These are phyloP conservation scores for Trematocara zebra DNA, from an alignment of 2,113 vertebrate genomes.

Conservation along the genomic window DNA sequence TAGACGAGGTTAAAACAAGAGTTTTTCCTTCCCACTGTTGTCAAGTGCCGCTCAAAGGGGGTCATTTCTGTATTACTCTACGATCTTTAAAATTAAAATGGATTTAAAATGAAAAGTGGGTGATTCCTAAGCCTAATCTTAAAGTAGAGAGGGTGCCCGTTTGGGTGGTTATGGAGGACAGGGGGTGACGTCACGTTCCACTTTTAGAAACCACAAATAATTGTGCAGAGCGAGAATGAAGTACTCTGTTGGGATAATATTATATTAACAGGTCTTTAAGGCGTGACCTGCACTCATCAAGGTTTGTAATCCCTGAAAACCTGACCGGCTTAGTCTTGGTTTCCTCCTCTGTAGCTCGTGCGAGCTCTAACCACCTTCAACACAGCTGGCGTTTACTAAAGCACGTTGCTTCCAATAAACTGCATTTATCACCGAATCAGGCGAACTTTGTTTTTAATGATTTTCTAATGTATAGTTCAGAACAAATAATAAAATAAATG, in stretches of 20 bases:
- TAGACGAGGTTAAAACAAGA: neutral
- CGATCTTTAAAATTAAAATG: accelerated
- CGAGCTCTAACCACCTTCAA: neutral
- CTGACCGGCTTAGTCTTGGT: neutral
- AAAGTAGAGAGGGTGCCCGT: accelerated
- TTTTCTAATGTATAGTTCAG: neutral
- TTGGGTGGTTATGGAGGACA: neutral
- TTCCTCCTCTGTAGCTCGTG: neutral
- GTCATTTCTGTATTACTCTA: neutral
- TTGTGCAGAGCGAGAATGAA: neutral
- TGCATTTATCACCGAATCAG: neutral
- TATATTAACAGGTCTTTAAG: neutral
- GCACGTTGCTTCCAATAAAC: neutral
- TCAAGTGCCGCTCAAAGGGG: accelerated
- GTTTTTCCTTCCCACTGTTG: neutral
- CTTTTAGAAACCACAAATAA: neutral
- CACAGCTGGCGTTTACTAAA: neutral
- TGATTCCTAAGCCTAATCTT: neutral
- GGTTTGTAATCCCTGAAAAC: neutral
- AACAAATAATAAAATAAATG: neutral
- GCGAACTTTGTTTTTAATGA: neutral
- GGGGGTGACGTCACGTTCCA: neutral
- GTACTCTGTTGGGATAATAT: neutral
- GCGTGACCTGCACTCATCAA: neutral
- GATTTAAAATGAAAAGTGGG: neutral